A percentile compares a stretch with the other conserved stretches of the same genome.
These are phyloP conservation scores for Crocodylus rhombifer DNA, from an alignment of 2,797 vertebrate genomes.

Conservation along the genomic window DNA sequence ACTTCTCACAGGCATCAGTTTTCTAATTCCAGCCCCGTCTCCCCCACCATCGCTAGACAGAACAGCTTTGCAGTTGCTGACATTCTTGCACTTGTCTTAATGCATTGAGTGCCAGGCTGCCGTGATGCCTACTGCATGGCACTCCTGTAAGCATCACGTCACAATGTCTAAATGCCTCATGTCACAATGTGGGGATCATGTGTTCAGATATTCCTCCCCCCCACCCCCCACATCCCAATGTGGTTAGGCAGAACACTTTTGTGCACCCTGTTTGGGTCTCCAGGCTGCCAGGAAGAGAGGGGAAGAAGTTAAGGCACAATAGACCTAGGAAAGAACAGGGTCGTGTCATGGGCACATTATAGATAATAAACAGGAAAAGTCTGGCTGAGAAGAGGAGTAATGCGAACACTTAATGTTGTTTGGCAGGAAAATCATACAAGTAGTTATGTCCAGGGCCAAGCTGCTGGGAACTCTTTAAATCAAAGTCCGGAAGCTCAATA, in stretches of 20 bases:
- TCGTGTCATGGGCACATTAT: neutral
- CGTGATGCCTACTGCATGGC: neutral
- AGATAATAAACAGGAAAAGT: constrained; percentile 47
- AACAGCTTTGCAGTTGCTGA: neutral
- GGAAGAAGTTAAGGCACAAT: neutral
- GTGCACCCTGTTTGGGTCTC: neutral
- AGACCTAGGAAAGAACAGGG: neutral
- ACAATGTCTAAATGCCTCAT: no score
- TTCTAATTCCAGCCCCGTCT: neutral
- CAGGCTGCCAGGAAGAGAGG: neutral
- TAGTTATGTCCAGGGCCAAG: neutral
- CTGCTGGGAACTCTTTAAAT: constrained; percentile 25
- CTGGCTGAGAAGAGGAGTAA: neutral
- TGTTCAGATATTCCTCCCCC: neutral
- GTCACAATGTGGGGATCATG: neutral
- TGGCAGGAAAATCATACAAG: neutral
- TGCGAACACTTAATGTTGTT: constrained; percentile 21
- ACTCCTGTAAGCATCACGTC: neutral
- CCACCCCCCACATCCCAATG: no score
- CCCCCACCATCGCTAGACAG: neutral
- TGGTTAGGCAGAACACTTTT: no score
- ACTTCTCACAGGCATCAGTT: neutral
- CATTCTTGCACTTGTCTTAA: neutral
- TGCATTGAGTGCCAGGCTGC: neutral
- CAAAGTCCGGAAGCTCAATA: neutral